Conservation (phyloP, 1,140 invertebrate species). For the Zaprionus africanus region DNA sequence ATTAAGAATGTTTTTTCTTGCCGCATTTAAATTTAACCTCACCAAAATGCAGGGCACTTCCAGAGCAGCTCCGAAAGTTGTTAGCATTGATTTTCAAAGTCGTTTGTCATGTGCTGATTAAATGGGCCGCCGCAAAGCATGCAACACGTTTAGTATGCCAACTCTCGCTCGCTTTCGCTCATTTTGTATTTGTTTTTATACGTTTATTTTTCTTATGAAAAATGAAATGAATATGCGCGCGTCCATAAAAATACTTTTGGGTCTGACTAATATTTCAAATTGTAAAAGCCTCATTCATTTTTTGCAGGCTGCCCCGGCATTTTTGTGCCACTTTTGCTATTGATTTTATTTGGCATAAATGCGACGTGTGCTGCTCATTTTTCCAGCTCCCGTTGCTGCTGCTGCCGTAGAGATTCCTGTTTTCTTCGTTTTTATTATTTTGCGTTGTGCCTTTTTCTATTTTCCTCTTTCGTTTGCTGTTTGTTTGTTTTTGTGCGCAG, state of each 20-base stretch:
- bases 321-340: conserved; percentile 73
- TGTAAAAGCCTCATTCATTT: conserved; percentile 33
- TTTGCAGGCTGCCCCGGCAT: conserved; percentile 14
- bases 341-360: conserved; percentile 81
- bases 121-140: conserved; percentile 43
- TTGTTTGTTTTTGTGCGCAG: conserved; percentile 25
- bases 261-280: conserved; percentile 74
- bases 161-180: background rate
- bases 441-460: conserved; percentile 60
- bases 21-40: background rate
- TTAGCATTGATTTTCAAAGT: conserved; percentile 25
- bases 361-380: conserved; percentile 59
- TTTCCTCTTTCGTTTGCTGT: conserved; percentile 36
- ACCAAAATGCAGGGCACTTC: background rate
- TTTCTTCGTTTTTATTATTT: conserved; percentile 41
- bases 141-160: conserved; percentile 38
- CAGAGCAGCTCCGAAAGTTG: background rate
- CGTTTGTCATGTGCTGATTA: conserved; percentile 25
- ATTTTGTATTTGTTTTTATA: background rate
- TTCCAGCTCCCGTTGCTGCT: conserved; percentile 29
- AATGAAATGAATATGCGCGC: conserved; percentile 11
- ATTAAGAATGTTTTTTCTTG: too few relatives aligned
- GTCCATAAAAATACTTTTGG: conserved; percentile 49
- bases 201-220: background rate
- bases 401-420: background rate